Evolutionary conservation across 2,888 invertebrate genomes (phyloP), one percentile per base, ranked within the genome.

Genomic region (Adineta ricciae): DNA sequence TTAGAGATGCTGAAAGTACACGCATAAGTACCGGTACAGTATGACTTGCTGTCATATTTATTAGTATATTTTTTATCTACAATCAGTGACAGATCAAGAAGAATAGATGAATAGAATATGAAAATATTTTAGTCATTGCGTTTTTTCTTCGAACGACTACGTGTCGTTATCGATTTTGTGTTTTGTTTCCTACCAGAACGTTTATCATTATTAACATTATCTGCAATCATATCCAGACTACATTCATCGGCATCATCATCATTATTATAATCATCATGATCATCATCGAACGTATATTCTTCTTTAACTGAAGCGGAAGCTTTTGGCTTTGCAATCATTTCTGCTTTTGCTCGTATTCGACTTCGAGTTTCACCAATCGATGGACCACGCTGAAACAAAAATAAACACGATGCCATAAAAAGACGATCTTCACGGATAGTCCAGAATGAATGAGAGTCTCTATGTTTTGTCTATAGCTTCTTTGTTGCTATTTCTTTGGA

Each of bases 341-440:
- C 41, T n/a, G 78, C 78, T 78, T 24, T 38, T 36, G 78, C 78
- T 41, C 78, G 78, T 36, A 78, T 78, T 41, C 41, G 38, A 78
- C 78, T 41, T 78, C 78, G 78, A 41, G 41, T n/a, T 78, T 78
- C n/a, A 78, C 78, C 78, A 78, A 78, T 41, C 11, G 41, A 78
- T n/a, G 78, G 41, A 24, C 78, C 41, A 78, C 41, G 41, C 78
- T 78, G n/a, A n/a, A 78, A 78, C 24, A n/a, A n/a, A 38, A 14
- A 78, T 1, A 5, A n/a, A 78, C 4, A 78, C 4, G 21, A 27
- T 27, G 56, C n/a, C n/a, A n/a, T n/a, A n/a, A n/a, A n/a, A n/a
- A n/a, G n/a, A n/a, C n/a, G n/a, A n/a, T n/a, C n/a, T n/a, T n/a
- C n/a, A n/a, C n/a, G n/a, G n/a, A n/a, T n/a, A n/a, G n/a, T n/a